These are phyloP conservation scores for Azorinus chamasolen DNA, from an alignment of 2,888 invertebrate species.

Conservation along the genomic window DNA sequence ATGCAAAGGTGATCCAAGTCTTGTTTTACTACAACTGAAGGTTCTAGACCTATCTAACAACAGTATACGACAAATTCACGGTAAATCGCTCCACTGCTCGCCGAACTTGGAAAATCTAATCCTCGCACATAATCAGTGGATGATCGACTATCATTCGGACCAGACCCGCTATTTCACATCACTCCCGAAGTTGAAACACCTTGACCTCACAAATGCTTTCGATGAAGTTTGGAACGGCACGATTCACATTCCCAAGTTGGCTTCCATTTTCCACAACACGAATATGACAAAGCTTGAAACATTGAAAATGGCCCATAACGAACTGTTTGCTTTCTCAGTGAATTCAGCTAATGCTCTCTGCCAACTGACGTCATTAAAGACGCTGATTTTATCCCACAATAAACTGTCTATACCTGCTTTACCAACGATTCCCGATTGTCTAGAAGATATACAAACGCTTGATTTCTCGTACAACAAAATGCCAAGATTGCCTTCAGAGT, in stretches of 20 bases:
- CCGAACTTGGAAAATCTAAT: constrained; percentile 54
- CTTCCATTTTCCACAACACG: constrained; percentile 52
- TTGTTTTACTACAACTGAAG: constrained; percentile 38
- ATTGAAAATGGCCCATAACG: constrained; percentile 62
- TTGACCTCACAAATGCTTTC: constrained; percentile 68
- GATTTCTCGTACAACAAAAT: constrained; percentile 68
- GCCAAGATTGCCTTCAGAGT: constrained; percentile 31
- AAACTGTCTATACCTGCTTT: constrained; percentile 38
- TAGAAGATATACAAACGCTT: constrained; percentile 50
- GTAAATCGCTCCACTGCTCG: constrained; percentile 71
- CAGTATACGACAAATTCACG: constrained; percentile 62
- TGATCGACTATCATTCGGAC: constrained; percentile 41
- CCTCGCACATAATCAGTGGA: constrained; percentile 67
- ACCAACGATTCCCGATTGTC: constrained; percentile 33
- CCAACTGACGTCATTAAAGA: constrained; percentile 46
- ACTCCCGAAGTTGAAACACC: constrained; percentile 43
- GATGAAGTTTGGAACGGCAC: constrained; percentile 57
- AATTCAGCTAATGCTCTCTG: constrained; percentile 62
- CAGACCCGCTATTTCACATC: constrained; percentile 64
- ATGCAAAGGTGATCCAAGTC: constrained; percentile 41
- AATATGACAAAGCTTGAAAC: constrained; percentile 54
- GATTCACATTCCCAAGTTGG: constrained; percentile 61
- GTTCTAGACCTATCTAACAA: constrained; percentile 62
- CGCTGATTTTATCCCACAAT: constrained; percentile 66
- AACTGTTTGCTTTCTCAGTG: constrained; percentile 55